A percentile compares a stretch with the other conserved stretches of the same genome.
Conservation (phyloP, 2,888 invertebrate species). For the Clivina fossor region DNA sequence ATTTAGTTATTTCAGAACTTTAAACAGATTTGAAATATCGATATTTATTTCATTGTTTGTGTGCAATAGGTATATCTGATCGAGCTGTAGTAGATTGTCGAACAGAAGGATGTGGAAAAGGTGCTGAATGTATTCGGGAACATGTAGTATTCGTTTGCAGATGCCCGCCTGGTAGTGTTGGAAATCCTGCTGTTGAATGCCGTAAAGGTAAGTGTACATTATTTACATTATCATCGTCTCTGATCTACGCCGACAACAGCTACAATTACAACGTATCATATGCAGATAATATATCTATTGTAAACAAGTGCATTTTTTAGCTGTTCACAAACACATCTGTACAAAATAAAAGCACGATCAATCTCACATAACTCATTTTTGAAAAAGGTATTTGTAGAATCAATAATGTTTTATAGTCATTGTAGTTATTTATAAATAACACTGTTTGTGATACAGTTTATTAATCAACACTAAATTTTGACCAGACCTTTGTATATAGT, state of each 20-base stretch:
- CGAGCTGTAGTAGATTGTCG: conserved; percentile 73
- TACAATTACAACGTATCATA: too few relatives aligned
- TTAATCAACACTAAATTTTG: conserved; percentile 29
- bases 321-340: conserved; percentile 32
- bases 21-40: not conserved
- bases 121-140: conserved; percentile 84
- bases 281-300: conserved; percentile 20
- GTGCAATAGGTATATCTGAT: conserved; percentile 62
- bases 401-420: conserved; percentile 3
- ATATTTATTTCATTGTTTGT: not conserved
- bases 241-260: too few relatives aligned
- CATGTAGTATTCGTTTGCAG: conserved; percentile 81
- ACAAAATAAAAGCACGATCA: conserved; percentile 31
- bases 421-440: conserved; percentile 19
- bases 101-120: conserved; percentile 79
- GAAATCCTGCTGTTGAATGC: conserved; percentile 72
- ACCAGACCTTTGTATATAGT: conserved; percentile 26
- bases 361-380: conserved; percentile 23
- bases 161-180: conserved; percentile 74
- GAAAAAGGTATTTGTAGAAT: conserved; percentile 28
- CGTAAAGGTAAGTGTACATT: conserved; percentile 59
- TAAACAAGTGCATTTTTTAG: conserved; percentile 18
- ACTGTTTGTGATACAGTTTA: conserved; percentile 20
- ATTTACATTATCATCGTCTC: conserved; percentile 20
- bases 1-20: not conserved